Evolutionary conservation across 2,797 vertebrate genomes (phyloP).

Genomic region (Chelidonichthys spinosus): DNA sequence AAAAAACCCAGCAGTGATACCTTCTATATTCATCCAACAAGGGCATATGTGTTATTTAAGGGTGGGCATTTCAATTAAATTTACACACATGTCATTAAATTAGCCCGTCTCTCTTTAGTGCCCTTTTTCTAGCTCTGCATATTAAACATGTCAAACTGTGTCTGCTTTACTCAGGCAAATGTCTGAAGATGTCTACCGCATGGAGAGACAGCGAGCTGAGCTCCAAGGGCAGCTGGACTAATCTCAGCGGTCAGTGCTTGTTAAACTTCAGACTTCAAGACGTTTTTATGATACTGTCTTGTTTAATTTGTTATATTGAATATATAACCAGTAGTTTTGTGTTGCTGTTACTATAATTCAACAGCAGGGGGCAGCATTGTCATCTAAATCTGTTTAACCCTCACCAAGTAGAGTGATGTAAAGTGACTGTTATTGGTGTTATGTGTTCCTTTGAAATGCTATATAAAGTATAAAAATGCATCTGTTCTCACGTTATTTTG

Average conservation of each 20-base stretch:
- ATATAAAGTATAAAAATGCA: neutral
- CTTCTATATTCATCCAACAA: neutral
- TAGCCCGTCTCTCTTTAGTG: neutral
- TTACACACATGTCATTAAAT: neutral
- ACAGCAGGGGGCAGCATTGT: conserved; percentile 68
- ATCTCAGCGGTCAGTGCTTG: conserved; percentile 13
- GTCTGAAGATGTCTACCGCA: conserved; percentile 82
- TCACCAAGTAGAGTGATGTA: conserved; percentile 1
- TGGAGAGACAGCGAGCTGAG: conserved; percentile 84
- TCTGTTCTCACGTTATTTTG: neutral
- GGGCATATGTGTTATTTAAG: neutral
- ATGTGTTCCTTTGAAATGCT: neutral
- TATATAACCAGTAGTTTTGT: neutral
- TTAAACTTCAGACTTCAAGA: conserved; percentile 6
- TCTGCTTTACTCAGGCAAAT: conserved; percentile 73
- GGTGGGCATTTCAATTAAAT: too few relatives aligned
- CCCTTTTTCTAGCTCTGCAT: neutral
- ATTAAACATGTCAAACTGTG: neutral
- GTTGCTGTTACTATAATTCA: conserved; percentile 21
- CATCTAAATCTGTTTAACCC: conserved; percentile 22
- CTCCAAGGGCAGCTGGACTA: conserved; percentile 78
- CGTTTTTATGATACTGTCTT: neutral
- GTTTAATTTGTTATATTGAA: neutral
- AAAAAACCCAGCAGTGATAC: neutral
- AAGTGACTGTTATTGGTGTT: neutral